Conservation (phyloP, 2,888 invertebrate genomes). For the Oscheius onirici region DNA sequence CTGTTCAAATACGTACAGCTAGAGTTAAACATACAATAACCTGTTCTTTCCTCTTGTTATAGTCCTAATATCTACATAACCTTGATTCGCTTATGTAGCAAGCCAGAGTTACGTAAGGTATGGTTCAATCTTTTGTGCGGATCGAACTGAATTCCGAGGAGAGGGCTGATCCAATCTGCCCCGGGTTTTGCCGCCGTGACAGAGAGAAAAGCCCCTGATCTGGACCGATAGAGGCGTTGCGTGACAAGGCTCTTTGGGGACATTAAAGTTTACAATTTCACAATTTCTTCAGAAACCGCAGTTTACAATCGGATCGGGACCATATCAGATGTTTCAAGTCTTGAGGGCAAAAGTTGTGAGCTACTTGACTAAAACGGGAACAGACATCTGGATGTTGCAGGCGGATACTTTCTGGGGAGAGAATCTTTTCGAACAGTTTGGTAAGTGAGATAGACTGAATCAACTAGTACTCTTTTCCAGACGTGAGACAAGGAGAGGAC, state of each 20-base stretch:
- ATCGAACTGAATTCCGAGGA: slow-evolving; percentile 29
- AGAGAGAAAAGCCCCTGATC: too few species aligned
- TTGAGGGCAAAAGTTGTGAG: slow-evolving; percentile 62
- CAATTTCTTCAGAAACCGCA: slow-evolving; percentile 46
- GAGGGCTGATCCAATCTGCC: slow-evolving; percentile 21
- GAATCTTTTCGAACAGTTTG: slow-evolving; percentile 63
- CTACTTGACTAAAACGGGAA: slow-evolving; percentile 50
- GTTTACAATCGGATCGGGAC: slow-evolving; percentile 62
- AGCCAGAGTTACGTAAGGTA: slow-evolving; percentile 13
- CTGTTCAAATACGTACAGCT: too few species aligned
- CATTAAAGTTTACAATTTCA: not conserved
- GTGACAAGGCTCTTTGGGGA: not conserved
- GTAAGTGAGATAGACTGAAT: slow-evolving; percentile 28
- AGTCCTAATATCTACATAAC: too few species aligned
- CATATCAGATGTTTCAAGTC: slow-evolving; percentile 67
- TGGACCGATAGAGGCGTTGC: too few species aligned
- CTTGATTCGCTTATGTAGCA: too few species aligned
- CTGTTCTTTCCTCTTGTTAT: too few species aligned
- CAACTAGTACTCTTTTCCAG: not conserved
- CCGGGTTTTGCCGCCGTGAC: slow-evolving; percentile 1
- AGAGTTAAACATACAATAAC: too few species aligned
- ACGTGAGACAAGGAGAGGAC: slow-evolving; percentile 25
- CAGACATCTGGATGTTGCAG: slow-evolving; percentile 62
- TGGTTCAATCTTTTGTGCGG: slow-evolving; percentile 15
- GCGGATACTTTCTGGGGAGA: slow-evolving; percentile 68